Evolutionary conservation across 1,140 invertebrate genomes (phyloP).

Genomic region (Drosophila paulistorum): DNA sequence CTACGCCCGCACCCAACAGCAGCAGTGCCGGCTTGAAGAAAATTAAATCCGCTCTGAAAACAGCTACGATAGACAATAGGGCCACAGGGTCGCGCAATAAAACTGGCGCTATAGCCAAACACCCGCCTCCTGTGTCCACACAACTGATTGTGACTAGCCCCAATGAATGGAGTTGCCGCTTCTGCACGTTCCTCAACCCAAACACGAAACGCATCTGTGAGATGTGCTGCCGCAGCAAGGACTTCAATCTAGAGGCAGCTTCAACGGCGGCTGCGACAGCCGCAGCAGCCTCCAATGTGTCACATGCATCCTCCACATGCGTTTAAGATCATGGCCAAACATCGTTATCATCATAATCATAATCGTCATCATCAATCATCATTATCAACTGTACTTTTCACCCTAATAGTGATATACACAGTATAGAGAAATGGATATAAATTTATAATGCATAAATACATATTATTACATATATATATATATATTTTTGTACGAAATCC

Average conservation of each 20-base stretch:
- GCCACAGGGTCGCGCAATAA: constrained; percentile 38
- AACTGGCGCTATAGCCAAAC: constrained; percentile 60
- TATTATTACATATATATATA: constrained; percentile 13
- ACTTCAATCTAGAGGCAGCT: constrained; percentile 72
- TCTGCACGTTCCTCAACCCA: constrained; percentile 88
- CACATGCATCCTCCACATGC: constrained; percentile 75
- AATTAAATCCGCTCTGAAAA: constrained; percentile 71
- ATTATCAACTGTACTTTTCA: constrained; percentile 35
- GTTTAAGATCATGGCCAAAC: constrained; percentile 57
- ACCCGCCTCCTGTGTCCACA: constrained; percentile 57
- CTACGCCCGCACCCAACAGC: constrained; percentile 42
- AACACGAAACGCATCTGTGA: constrained; percentile 86
- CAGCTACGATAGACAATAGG: constrained; percentile 58
- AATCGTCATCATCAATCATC: not conserved
- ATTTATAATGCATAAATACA: constrained; percentile 26
- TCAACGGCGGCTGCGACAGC: constrained; percentile 27
- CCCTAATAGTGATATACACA: constrained; percentile 47
- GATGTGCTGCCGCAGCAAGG: constrained; percentile 87
- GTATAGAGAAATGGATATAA: constrained; percentile 41
- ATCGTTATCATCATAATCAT: not conserved
- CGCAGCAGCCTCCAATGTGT: constrained; percentile 42
- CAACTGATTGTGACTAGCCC: constrained; percentile 72
- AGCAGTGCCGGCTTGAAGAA: constrained; percentile 61
- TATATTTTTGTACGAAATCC: constrained; percentile 26
- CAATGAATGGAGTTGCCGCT: constrained; percentile 86